These are phyloP conservation scores for Epizoanthus scotinus DNA, from an alignment of 92 coral and sea anemone genomes.

Conservation along the genomic window DNA sequence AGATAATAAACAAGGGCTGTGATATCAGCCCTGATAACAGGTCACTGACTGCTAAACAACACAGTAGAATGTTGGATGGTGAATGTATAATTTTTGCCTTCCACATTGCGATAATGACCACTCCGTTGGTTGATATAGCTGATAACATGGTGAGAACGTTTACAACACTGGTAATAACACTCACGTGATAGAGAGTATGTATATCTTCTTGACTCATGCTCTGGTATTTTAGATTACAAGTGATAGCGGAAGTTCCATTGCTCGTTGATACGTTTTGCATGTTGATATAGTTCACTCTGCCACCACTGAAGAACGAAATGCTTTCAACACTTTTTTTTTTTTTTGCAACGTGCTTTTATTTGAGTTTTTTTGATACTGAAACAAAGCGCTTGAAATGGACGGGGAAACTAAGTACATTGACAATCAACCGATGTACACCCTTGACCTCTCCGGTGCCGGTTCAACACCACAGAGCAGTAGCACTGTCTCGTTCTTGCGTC, in stretches of 20 bases:
- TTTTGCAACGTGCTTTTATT: no score
- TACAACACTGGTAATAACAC: constrained; percentile 10
- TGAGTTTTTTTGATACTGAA: no score
- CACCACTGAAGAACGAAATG: no score
- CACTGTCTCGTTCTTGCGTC: no score
- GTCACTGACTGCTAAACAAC: constrained; percentile 42
- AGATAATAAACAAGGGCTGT: constrained; percentile 36
- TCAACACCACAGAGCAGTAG: no score
- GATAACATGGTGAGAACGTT: constrained; percentile 18
- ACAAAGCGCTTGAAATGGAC: no score
- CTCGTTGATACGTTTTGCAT: constrained; percentile 20
- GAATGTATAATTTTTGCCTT: constrained; percentile 31
- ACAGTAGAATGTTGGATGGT: constrained; percentile 37
- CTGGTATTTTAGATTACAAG: constrained; percentile 22
- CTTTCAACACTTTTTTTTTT: no score
- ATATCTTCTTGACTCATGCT: constrained; percentile 25
- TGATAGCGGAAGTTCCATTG: constrained; percentile 4
- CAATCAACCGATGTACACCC: no score
- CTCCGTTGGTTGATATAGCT: constrained; percentile 19
- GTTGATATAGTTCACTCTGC: no score
- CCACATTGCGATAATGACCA: constrained; percentile 18
- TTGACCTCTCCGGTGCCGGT: no score
- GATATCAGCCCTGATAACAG: constrained; percentile 43
- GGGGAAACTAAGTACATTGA: no score
- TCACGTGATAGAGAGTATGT: constrained; percentile 22